Evolutionary conservation across 2,797 vertebrate genomes (phyloP).

Genomic region (Coccyzus lansbergi): DNA sequence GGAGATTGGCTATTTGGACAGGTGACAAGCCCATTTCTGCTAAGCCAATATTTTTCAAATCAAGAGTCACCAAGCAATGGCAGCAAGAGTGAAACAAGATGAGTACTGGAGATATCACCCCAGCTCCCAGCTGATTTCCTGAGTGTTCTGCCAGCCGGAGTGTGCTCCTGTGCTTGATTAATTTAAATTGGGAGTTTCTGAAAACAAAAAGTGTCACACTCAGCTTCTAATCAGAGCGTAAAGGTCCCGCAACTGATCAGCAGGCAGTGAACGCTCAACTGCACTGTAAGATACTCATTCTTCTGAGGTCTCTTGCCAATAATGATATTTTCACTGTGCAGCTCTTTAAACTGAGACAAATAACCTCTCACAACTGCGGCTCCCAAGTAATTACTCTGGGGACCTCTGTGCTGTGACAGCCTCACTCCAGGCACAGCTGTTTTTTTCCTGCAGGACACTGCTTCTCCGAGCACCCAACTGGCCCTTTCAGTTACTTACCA

Average conservation of each 20-base stretch:
- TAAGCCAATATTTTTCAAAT: conserved; percentile 57
- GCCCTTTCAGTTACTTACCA: not conserved
- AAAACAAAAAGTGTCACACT: conserved; percentile 51
- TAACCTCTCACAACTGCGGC: not conserved
- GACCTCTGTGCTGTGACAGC: not conserved
- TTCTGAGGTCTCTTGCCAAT: not conserved
- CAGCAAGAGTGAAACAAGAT: conserved; percentile 35
- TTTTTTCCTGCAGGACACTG: not conserved
- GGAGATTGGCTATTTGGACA: conserved; percentile 43
- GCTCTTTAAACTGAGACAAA: conserved; percentile 20
- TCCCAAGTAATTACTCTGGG: not conserved
- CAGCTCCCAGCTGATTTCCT: conserved; percentile 31
- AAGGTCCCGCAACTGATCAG: not conserved
- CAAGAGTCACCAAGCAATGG: not conserved
- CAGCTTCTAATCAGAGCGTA: conserved; percentile 5
- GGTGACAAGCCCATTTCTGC: conserved; percentile 27
- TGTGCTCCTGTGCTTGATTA: conserved; percentile 8
- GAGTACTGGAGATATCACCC: conserved; percentile 9
- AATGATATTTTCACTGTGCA: not conserved
- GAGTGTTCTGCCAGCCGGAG: not conserved
- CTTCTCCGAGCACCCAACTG: not conserved
- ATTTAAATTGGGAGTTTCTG: conserved; percentile 55
- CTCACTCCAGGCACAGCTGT: not conserved
- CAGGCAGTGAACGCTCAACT: not conserved
- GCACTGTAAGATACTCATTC: not conserved